Conservation (phyloP, 2,797 vertebrate genomes). For the Silurus lanzhouensis region DNA sequence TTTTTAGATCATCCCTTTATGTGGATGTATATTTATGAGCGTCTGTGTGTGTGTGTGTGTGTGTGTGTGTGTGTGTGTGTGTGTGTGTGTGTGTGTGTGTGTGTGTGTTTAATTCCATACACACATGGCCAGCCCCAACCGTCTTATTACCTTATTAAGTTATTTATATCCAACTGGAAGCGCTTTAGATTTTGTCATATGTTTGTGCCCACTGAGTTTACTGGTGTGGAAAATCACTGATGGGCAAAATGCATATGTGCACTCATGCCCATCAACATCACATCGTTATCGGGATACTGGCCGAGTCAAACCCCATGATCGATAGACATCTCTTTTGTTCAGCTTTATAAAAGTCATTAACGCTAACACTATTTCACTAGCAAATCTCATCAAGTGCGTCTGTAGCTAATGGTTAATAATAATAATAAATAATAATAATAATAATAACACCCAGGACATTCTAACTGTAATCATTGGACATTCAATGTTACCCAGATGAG, state of each 20-base stretch:
- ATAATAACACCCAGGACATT: too few species aligned
- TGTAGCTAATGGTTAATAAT: too few species aligned
- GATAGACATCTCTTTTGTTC: neutral
- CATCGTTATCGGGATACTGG: too few species aligned
- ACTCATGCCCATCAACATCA: neutral
- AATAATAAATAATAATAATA: too few species aligned
- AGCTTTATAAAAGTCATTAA: neutral
- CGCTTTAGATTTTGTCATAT: neutral
- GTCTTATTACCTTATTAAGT: neutral
- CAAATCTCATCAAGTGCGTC: too few species aligned
- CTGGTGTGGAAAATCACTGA: neutral
- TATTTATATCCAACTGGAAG: neutral
- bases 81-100: conserved; percentile 4
- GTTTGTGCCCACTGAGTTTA: neutral
- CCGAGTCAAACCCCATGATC: too few species aligned
- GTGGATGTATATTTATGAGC: neutral
- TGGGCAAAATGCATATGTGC: neutral
- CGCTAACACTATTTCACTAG: too few species aligned
- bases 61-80: conserved; percentile 16
- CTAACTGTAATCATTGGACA: too few species aligned
- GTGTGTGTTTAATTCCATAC: neutral
- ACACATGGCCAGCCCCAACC: conserved; percentile 4
- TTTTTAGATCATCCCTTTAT: neutral
- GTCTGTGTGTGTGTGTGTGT: conserved; percentile 2
- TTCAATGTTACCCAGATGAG: too few species aligned